Conservation (phyloP, 2,888 invertebrate genomes). For the Oscheius sp. region DNA sequence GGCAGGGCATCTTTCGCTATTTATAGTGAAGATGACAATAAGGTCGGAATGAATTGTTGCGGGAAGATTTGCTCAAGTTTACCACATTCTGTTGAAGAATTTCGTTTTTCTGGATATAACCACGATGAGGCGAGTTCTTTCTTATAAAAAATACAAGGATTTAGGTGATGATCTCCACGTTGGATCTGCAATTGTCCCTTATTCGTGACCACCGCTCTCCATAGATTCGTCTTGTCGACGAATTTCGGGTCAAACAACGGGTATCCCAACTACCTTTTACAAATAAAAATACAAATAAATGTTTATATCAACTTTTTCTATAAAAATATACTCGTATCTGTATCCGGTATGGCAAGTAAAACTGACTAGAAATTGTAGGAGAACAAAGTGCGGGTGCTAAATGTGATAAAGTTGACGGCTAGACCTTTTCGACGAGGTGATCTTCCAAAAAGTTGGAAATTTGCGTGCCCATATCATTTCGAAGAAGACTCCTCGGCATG, state of each 20-base stretch:
- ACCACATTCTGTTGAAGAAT: slow-evolving; percentile 36
- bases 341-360: slow-evolving; percentile 17
- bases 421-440: neutral
- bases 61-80: slow-evolving; percentile 39
- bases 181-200: slow-evolving; percentile 23
- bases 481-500: neutral
- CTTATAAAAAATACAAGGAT: neutral
- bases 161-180: slow-evolving; percentile 29
- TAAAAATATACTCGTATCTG: slow-evolving; percentile 1
- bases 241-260: too few species aligned
- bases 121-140: slow-evolving; percentile 36
- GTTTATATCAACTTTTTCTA: neutral
- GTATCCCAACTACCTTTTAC: too few species aligned
- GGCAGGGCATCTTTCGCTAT: slow-evolving; percentile 17
- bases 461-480: neutral
- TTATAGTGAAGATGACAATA: slow-evolving; percentile 16
- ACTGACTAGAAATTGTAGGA: slow-evolving; percentile 11
- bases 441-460: slow-evolving; percentile 12
- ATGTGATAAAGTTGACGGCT: neutral
- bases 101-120: slow-evolving; percentile 31
- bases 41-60: slow-evolving; percentile 39
- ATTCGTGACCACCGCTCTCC: slow-evolving; percentile 13
- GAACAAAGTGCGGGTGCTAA: neutral
- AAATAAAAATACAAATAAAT: neutral
- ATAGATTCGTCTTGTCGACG: neutral